These are phyloP conservation scores for Oxygymnocypris stewartii DNA, from an alignment of 2,113 vertebrate genomes.

Conservation along the genomic window DNA sequence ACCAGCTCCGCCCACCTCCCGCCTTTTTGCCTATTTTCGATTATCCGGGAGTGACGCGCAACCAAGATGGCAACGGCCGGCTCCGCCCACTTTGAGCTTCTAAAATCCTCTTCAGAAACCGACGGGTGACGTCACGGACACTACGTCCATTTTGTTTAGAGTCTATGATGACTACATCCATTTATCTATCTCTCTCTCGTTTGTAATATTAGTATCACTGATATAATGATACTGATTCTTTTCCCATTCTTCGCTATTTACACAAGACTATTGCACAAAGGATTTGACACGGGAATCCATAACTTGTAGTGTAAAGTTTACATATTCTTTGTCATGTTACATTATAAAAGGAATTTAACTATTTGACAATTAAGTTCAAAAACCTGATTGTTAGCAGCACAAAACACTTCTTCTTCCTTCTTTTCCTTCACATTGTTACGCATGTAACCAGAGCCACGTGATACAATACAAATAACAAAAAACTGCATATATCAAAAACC, in stretches of 20 bases:
- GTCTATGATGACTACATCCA: neutral
- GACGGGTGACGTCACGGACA: too few relatives aligned
- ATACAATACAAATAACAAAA: neutral
- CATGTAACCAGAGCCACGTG: neutral
- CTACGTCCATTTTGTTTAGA: too few relatives aligned
- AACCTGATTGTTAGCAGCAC: neutral
- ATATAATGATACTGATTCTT: neutral
- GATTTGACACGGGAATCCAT: neutral
- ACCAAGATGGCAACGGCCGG: too few relatives aligned
- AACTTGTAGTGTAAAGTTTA: neutral
- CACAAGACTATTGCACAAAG: neutral
- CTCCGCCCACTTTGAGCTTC: too few relatives aligned
- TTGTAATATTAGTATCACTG: neutral
- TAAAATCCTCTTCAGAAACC: too few relatives aligned
- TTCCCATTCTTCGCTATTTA: neutral
- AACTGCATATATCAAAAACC: neutral
- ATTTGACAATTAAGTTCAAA: neutral
- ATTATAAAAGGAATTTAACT: neutral
- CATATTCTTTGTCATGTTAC: neutral
- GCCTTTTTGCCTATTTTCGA: too few relatives aligned
- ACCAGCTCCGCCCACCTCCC: too few relatives aligned
- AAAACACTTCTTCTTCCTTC: neutral
- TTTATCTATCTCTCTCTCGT: neutral
- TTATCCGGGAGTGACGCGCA: too few relatives aligned
- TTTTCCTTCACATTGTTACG: neutral